Conservation (phyloP, 2,797 vertebrate species). For the Argyrosomus regius region DNA sequence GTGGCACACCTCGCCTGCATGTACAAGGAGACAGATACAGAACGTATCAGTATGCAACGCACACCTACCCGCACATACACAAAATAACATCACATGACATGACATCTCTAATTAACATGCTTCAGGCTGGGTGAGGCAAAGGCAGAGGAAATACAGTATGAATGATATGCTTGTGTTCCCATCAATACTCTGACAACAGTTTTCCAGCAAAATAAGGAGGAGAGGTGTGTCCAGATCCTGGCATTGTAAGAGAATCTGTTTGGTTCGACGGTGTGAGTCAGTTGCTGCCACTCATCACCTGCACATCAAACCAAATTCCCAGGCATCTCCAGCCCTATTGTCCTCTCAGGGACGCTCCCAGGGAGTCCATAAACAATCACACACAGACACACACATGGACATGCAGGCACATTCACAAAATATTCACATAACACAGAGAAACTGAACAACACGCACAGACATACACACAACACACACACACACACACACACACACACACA, state of each 20-base stretch:
- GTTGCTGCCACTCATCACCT: slow-evolving; percentile 91
- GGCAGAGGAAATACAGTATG: slow-evolving; percentile 63
- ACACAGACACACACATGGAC: slow-evolving; percentile 51
- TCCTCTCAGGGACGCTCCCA: slow-evolving; percentile 94
- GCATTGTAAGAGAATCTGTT: slow-evolving; percentile 77
- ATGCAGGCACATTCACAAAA: slow-evolving; percentile 70
- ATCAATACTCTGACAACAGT: slow-evolving; percentile 62
- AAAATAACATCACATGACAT: slow-evolving; percentile 53
- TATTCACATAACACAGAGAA: slow-evolving; percentile 74
- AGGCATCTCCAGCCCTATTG: slow-evolving; percentile 90
- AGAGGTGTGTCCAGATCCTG: slow-evolving; percentile 82
- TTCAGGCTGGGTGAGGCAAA: slow-evolving; percentile 37
- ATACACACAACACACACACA: slow-evolving; percentile 18
- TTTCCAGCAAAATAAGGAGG: slow-evolving; percentile 62
- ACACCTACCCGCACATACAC: slow-evolving; percentile 18
- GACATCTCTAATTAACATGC: slow-evolving; percentile 49
- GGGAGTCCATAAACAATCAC: slow-evolving; percentile 88
- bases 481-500: slow-evolving; percentile 16
- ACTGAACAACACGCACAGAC: slow-evolving; percentile 61
- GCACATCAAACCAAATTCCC: slow-evolving; percentile 91
- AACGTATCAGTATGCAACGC: slow-evolving; percentile 55
- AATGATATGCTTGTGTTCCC: slow-evolving; percentile 66
- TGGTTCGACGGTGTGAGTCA: slow-evolving; percentile 73
- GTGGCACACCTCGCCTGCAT: slow-evolving; percentile 99
- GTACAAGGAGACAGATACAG: slow-evolving; percentile 73